Conservation (phyloP, 2,797 vertebrate genomes). For the Acipenser transmontanus region DNA sequence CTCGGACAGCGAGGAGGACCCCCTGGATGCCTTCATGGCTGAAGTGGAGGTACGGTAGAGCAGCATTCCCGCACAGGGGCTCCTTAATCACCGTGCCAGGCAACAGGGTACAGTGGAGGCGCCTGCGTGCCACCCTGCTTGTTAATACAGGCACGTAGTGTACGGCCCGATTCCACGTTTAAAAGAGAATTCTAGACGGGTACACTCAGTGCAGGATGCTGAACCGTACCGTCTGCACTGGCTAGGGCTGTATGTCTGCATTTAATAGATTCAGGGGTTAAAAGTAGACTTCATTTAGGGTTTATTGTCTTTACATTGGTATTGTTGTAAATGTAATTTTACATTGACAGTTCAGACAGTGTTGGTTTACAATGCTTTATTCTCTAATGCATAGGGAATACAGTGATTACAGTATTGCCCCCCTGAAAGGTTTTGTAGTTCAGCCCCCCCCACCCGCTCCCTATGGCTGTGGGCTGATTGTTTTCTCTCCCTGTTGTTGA, state of each 20-base stretch:
- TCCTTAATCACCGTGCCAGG: neutral
- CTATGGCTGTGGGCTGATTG: neutral
- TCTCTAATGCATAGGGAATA: neutral
- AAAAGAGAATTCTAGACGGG: too few species aligned
- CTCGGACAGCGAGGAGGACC: slow-evolving; percentile 95
- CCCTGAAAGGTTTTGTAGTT: neutral
- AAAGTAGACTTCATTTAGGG: too few species aligned
- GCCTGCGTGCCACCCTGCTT: neutral
- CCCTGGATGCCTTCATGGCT: slow-evolving; percentile 96
- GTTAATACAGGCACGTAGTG: too few species aligned
- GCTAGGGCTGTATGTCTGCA: too few species aligned
- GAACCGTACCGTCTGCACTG: too few species aligned
- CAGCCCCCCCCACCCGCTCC: neutral
- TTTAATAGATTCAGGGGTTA: too few species aligned
- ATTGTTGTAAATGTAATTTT: too few species aligned
- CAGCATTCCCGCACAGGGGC: neutral
- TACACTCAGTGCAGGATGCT: too few species aligned
- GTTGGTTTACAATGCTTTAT: too few species aligned
- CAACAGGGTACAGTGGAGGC: neutral
- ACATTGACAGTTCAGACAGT: too few species aligned
- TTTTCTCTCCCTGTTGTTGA: neutral
- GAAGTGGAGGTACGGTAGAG: slow-evolving; percentile 83
- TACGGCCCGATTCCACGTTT: too few species aligned
- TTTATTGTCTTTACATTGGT: too few species aligned
- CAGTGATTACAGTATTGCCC: neutral